Percentiles rank a stretch among this genome's conserved stretches.
These are phyloP conservation scores for Chrysopa pallens DNA, from an alignment of 1,140 invertebrate species.

Conservation along the genomic window DNA sequence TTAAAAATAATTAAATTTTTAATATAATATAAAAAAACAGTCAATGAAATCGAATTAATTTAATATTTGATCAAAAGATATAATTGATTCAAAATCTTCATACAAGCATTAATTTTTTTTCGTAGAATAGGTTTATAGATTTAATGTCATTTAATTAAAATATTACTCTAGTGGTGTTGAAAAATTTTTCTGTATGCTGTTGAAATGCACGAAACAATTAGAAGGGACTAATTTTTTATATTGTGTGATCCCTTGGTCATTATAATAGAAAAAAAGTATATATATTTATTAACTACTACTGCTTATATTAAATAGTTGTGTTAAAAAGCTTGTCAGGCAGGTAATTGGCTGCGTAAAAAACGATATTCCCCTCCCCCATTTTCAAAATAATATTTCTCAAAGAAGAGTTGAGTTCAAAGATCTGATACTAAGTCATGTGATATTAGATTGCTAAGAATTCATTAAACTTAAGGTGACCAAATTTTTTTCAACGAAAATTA, in stretches of 20 bases:
- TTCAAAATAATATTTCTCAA: background rate
- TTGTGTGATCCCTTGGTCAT: conserved; percentile 2
- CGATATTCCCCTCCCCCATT: background rate
- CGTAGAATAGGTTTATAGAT: background rate
- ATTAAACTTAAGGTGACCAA: no score
- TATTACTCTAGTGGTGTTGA: background rate
- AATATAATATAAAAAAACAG: background rate
- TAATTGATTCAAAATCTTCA: background rate
- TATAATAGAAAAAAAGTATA: background rate
- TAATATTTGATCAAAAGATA: background rate
- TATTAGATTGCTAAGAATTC: no score
- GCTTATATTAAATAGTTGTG: background rate
- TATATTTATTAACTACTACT: background rate
- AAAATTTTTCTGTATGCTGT: conserved; percentile 32
- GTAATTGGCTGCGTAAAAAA: no score
- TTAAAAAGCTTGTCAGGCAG: background rate
- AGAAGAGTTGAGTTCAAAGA: background rate
- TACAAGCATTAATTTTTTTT: background rate
- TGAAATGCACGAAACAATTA: conserved; percentile 49
- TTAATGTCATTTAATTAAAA: background rate
- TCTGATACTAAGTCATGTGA: no score
- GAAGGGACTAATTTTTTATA: conserved; percentile 33
- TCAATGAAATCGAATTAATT: background rate
- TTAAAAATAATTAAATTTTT: background rate
- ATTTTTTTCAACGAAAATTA: no score